These are phyloP conservation scores for Eremobia ochroleuca DNA, from an alignment of 2,888 invertebrate genomes.

Conservation along the genomic window DNA sequence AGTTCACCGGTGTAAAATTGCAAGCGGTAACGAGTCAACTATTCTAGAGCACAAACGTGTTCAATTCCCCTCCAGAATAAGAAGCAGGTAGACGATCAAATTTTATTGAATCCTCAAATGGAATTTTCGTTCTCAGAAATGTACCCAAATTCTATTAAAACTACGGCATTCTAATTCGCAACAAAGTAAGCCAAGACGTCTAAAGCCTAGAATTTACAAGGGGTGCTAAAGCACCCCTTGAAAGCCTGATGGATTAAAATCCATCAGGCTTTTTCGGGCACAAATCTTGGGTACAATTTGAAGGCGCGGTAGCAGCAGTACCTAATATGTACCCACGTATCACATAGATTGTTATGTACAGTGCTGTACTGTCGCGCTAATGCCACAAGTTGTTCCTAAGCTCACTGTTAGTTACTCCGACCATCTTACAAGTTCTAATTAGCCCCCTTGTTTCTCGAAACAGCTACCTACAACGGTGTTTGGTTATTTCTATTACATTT, in stretches of 20 bases:
- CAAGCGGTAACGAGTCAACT: slow-evolving; percentile 30
- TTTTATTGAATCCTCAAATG: slow-evolving; percentile 39
- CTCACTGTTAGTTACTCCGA: slow-evolving; percentile 74
- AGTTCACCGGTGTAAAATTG: slow-evolving; percentile 50
- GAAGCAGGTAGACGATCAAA: slow-evolving; percentile 12
- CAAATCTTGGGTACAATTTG: slow-evolving; percentile 60
- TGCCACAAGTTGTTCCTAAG: slow-evolving; percentile 72
- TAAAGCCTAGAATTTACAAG: slow-evolving; percentile 58
- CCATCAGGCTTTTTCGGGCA: slow-evolving; percentile 57
- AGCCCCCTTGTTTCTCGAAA: slow-evolving; percentile 76
- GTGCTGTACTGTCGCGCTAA: slow-evolving; percentile 66
- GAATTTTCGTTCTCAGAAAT: slow-evolving; percentile 20
- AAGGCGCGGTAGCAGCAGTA: slow-evolving; percentile 38
- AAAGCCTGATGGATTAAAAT: no score
- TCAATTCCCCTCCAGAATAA: slow-evolving; percentile 26
- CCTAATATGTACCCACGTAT: slow-evolving; percentile 29
- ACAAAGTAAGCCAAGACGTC: slow-evolving; percentile 46
- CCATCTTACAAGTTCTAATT: slow-evolving; percentile 80
- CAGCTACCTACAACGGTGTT: slow-evolving; percentile 70
- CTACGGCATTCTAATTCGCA: slow-evolving; percentile 44
- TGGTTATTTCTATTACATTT: slow-evolving; percentile 64
- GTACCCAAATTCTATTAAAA: slow-evolving; percentile 39
- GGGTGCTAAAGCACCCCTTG: no score
- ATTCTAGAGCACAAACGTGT: slow-evolving; percentile 28
- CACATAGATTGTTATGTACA: slow-evolving; percentile 51